phyloP scores from a whole-genome alignment of 2,797 vertebrate genomes.

The Girardinus metallicus region DNA sequence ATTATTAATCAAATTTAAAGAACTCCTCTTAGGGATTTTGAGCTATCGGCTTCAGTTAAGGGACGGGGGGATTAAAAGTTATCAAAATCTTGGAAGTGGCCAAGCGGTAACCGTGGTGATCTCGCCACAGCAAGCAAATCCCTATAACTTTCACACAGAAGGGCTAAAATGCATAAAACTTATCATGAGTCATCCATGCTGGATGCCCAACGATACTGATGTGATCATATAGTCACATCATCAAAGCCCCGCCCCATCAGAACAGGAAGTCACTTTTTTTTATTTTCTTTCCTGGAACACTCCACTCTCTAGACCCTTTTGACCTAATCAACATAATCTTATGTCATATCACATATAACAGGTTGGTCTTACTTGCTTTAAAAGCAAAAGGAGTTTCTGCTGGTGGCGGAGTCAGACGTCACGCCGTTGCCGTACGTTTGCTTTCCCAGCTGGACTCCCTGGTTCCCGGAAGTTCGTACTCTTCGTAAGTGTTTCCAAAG shows the following conservation, averaged over 20 bases:
- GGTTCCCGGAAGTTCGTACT: not conserved
- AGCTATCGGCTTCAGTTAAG: too few relatives aligned
- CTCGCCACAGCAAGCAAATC: too few relatives aligned
- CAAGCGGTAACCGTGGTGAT: too few relatives aligned
- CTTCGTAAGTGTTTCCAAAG: not conserved
- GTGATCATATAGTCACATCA: not conserved
- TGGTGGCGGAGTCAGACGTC: not conserved
- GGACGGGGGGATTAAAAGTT: too few relatives aligned
- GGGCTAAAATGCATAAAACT: not conserved
- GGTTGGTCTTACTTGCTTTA: not conserved
- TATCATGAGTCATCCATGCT: not conserved
- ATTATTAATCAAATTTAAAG: too few relatives aligned
- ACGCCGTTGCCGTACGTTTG: not conserved
- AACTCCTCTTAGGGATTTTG: too few relatives aligned
- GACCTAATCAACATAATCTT: not conserved
- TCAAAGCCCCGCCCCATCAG: not conserved
- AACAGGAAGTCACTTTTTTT: not conserved
- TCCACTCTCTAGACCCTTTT: not conserved
- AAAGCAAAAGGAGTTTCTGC: not conserved
- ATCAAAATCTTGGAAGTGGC: too few relatives aligned
- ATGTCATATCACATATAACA: not conserved
- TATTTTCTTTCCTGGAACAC: not conserved
- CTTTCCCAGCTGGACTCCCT: not conserved
- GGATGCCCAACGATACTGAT: not conserved
- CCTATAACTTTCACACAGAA: not conserved